Percentiles rank a stretch among this genome's conserved stretches.
Evolutionary conservation across 2,888 invertebrate genomes (phyloP).

Genomic region (Lymantria dispar): DNA sequence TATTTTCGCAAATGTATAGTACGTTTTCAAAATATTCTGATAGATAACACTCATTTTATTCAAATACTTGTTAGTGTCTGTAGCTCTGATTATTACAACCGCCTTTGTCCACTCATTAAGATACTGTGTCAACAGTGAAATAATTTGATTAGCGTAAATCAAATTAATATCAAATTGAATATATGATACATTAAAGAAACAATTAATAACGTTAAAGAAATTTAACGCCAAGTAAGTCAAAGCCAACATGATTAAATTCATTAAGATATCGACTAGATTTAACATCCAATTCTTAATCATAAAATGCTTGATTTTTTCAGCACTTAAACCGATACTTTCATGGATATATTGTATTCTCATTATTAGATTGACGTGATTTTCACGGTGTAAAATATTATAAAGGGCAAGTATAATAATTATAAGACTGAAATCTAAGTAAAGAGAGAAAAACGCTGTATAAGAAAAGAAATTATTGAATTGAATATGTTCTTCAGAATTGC

Average conservation of each 20-base stretch:
- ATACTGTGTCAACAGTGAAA: background rate
- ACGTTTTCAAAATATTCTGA: background rate
- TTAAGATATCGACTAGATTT: background rate
- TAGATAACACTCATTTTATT: background rate
- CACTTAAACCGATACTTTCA: background rate
- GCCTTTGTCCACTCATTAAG: background rate
- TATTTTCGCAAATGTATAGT: background rate
- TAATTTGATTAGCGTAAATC: background rate
- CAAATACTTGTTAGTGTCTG: background rate
- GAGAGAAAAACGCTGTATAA: background rate
- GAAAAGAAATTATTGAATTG: background rate
- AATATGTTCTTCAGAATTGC: background rate
- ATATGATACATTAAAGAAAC: background rate
- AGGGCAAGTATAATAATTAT: background rate
- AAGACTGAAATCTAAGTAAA: background rate
- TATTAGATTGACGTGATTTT: background rate
- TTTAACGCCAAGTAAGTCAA: background rate
- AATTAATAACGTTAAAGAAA: background rate
- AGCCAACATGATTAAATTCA: background rate
- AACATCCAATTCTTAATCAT: background rate
- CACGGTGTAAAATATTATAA: background rate
- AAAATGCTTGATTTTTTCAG: background rate
- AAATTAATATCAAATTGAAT: background rate
- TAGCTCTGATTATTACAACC: background rate
- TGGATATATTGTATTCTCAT: background rate